A percentile compares a stretch with the other conserved stretches of the same genome.
Conservation (phyloP, 2,888 invertebrate species). For the Eulithis prunata region DNA sequence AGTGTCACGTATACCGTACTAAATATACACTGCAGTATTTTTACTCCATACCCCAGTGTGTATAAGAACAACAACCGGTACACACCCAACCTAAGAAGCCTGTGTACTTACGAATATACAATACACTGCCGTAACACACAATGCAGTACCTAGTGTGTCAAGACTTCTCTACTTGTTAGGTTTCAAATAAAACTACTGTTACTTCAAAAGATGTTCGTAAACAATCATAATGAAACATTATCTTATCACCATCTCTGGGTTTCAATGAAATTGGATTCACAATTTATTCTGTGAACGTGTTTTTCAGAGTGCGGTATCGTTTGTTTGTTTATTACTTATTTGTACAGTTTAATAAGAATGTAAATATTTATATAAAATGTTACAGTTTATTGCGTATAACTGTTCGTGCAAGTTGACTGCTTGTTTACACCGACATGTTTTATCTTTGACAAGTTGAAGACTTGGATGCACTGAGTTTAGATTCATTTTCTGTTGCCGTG, state of each 20-base stretch:
- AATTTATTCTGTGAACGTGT: slow-evolving; percentile 50
- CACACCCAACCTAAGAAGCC: too few species aligned
- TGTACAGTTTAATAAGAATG: slow-evolving; percentile 30
- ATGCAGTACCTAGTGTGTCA: too few species aligned
- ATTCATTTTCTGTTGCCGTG: too few species aligned
- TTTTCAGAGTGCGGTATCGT: slow-evolving; percentile 39
- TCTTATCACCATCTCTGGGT: slow-evolving; percentile 50
- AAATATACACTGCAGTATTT: too few species aligned
- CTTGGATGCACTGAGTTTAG: too few species aligned
- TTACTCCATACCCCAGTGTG: too few species aligned
- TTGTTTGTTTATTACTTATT: slow-evolving; percentile 39
- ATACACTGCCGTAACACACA: too few species aligned
- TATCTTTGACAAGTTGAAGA: background rate
- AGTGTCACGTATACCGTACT: too few species aligned
- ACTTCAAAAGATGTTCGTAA: slow-evolving; percentile 16
- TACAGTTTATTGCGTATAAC: slow-evolving; percentile 36
- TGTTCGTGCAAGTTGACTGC: slow-evolving; percentile 32
- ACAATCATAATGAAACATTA: slow-evolving; percentile 38
- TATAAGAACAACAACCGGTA: too few species aligned
- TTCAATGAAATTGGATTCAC: slow-evolving; percentile 49
- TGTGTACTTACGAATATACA: too few species aligned
- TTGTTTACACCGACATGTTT: slow-evolving; percentile 31
- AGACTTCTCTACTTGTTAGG: too few species aligned
- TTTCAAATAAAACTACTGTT: background rate
- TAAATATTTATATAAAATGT: slow-evolving; percentile 36